Percentiles rank a stretch among this genome's conserved stretches.
Conservation (phyloP, 1,140 invertebrate genomes). For the Nymphalis io region DNA sequence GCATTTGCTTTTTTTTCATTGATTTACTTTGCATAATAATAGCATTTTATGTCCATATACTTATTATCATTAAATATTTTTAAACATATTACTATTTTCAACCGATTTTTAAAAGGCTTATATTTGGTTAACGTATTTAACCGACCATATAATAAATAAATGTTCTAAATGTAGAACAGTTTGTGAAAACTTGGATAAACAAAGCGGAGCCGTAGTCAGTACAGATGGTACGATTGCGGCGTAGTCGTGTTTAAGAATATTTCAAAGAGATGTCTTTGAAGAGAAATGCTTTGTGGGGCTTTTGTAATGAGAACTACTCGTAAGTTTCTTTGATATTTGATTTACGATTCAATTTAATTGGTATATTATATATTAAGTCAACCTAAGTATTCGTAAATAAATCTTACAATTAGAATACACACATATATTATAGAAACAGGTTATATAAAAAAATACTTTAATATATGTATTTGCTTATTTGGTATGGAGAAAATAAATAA, state of each 20-base stretch:
- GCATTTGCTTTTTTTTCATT: too few relatives aligned
- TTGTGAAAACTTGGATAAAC: conserved; percentile 18
- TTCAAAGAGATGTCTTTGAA: conserved; percentile 1
- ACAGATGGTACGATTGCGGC: background rate
- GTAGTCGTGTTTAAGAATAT: background rate
- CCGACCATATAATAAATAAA: conserved; percentile 11
- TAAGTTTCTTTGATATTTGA: background rate
- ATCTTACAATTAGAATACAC: too few relatives aligned
- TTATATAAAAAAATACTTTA: background rate
- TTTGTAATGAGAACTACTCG: conserved; percentile 8
- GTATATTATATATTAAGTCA: too few relatives aligned
- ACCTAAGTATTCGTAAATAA: too few relatives aligned
- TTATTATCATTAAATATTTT: too few relatives aligned
- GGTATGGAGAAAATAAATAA: background rate
- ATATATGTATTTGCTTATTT: background rate
- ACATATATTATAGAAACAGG: too few relatives aligned
- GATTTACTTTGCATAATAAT: background rate
- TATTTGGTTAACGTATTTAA: background rate
- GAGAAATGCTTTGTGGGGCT: background rate
- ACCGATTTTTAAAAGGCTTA: too few relatives aligned
- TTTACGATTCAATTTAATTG: background rate
- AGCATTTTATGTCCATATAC: background rate
- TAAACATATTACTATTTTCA: too few relatives aligned
- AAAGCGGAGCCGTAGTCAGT: conserved; percentile 3
- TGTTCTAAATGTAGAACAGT: conserved; percentile 8